A percentile compares a stretch with the other conserved stretches of the same genome.
phyloP scores from a whole-genome alignment of 2,888 invertebrate species.

The Carpatolechia fugitivella region DNA sequence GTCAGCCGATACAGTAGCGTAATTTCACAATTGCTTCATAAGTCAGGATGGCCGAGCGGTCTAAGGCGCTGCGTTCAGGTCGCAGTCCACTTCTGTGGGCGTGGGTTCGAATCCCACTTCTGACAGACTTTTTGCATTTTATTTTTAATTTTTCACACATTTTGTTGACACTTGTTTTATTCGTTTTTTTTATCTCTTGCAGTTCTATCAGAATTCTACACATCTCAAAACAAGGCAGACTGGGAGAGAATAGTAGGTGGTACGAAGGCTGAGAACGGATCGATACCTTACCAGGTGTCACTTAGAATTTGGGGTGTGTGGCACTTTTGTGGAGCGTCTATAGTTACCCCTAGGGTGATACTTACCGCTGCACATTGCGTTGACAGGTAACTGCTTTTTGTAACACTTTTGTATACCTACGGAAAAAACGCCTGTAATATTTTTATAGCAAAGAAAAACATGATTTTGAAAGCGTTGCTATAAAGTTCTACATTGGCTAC shows the following conservation, averaged over 20 bases:
- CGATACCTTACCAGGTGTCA: slow-evolving; percentile 76
- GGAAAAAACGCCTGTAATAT: no score
- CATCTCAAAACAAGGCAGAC: slow-evolving; percentile 45
- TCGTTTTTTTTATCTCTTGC: slow-evolving; percentile 15
- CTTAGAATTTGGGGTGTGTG: slow-evolving; percentile 64
- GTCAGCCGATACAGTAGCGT: neutral
- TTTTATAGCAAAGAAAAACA: no score
- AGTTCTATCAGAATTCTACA: slow-evolving; percentile 51
- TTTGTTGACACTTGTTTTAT: neutral
- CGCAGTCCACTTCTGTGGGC: slow-evolving; percentile 76
- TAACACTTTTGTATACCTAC: neutral
- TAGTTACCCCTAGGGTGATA: slow-evolving; percentile 73
- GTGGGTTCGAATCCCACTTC: slow-evolving; percentile 75
- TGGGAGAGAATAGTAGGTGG: slow-evolving; percentile 78
- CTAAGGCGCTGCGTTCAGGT: slow-evolving; percentile 76
- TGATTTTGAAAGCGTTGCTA: no score
- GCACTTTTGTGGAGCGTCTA: slow-evolving; percentile 81
- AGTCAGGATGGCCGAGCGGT: slow-evolving; percentile 72
- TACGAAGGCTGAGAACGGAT: slow-evolving; percentile 68
- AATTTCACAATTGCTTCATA: slow-evolving; percentile 25
- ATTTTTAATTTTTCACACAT: slow-evolving; percentile 28
- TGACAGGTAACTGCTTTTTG: slow-evolving; percentile 53
- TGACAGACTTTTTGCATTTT: slow-evolving; percentile 41
- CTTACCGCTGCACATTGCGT: slow-evolving; percentile 80
- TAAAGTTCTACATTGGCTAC: no score